Evolutionary conservation across 2,113 vertebrate genomes (phyloP), one percentile per base, ranked within the genome.

Genomic region (Aythya baeri): DNA sequence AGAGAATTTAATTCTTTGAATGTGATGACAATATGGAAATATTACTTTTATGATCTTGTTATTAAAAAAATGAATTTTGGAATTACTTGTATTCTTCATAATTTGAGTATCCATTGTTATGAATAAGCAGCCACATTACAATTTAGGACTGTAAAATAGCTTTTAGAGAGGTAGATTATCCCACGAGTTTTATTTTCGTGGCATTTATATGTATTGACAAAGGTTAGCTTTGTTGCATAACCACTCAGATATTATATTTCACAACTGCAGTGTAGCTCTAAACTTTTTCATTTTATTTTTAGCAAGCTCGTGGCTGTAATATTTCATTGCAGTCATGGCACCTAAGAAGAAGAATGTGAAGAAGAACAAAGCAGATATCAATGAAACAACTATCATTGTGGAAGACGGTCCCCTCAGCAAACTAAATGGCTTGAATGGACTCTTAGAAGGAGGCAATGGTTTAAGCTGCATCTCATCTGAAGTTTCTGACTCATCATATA

Each of bases 311-410:
- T 98, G 98, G 98, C 98, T 98, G 98, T 98, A 96, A 98, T 97
- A 97, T 92, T 93, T 94, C 93, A 93, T 98, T 98, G 95, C 98
- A 98, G 98, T 97, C 98, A 99, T 99, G 99, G 99, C 99, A 96
- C 99, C 99, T 85, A 99, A 99, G 98, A 99, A 99, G 99, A 99
- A 99, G 98, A 94, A 98, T 25, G 97, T 98, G 86, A 99, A 98
- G 96, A 99, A 99, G 97, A 99, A 96, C 94, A 99, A 99, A 98
- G 97, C 97, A 74, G 99, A 99, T 62, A 98, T 99, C 81, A 99
- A 98, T 85, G 99, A 99, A 94, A 99, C 99, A 89, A 98, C 99
- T 12, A 99, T 99, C 52, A 98, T 99, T 75, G 99, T 99, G 38
- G 99, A 99, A 94, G 99, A 99, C 70, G 98, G 98, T 32, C 99